Percentiles rank a stretch among this genome's conserved stretches.
Evolutionary conservation across 2,113 vertebrate species (phyloP).

Genomic region (Alaudala cheleensis): DNA sequence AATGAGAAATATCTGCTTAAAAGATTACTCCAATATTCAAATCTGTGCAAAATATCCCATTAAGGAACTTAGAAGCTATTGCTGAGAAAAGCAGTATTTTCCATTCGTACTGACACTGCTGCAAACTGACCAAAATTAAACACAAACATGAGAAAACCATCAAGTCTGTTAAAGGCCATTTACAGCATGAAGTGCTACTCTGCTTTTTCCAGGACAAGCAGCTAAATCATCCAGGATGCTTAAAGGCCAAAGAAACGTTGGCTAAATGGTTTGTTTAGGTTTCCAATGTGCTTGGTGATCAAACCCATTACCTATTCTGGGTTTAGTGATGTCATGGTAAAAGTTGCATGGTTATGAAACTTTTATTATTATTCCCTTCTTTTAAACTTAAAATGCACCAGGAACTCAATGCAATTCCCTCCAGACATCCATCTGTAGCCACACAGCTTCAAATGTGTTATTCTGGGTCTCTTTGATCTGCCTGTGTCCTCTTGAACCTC

Average conservation of each 20-base stretch:
- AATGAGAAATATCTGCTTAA: not conserved
- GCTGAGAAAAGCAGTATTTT: not conserved
- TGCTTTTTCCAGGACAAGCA: not conserved
- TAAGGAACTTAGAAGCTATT: not conserved
- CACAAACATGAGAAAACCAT: not conserved
- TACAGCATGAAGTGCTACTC: not conserved
- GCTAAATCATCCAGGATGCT: not conserved
- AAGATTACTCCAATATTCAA: not conserved
- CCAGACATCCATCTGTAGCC: not conserved
- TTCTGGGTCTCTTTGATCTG: not conserved
- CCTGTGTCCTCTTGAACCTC: not conserved
- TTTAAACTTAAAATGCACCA: not conserved
- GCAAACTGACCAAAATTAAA: not conserved
- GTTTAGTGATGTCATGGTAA: not conserved
- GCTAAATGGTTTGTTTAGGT: constrained; percentile 19
- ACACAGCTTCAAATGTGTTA: not conserved
- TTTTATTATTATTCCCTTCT: not conserved
- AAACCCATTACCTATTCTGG: not conserved
- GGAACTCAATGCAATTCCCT: not conserved
- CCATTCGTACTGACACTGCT: not conserved
- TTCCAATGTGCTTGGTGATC: not conserved
- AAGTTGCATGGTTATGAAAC: not conserved
- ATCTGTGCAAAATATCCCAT: not conserved
- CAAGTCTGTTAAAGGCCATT: not conserved
- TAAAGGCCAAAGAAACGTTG: not conserved